Percentiles rank a stretch among this genome's conserved stretches.
Evolutionary conservation across 2,888 invertebrate genomes (phyloP).

Genomic region (Orthosia cruda): DNA sequence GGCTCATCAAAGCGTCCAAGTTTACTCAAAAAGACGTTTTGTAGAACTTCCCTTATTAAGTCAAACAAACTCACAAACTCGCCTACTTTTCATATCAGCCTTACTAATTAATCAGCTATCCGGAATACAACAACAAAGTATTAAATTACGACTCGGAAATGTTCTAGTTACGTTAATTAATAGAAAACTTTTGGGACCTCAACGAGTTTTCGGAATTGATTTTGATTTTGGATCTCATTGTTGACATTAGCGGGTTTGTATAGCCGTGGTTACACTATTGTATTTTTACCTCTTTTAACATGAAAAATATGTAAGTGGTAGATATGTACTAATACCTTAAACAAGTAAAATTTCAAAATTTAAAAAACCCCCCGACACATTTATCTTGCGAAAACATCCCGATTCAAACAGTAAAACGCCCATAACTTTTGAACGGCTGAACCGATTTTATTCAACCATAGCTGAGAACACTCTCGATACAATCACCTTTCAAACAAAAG

Average conservation of each 20-base stretch:
- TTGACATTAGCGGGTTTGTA: not conserved
- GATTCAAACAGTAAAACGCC: too few species aligned
- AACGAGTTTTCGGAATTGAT: constrained; percentile 45
- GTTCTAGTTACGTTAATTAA: constrained; percentile 83
- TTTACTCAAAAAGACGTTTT: constrained; percentile 88
- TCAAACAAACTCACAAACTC: constrained; percentile 77
- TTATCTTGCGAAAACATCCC: too few species aligned
- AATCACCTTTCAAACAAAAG: too few species aligned
- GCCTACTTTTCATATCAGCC: constrained; percentile 87
- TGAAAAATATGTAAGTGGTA: too few species aligned
- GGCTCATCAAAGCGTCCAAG: constrained; percentile 84
- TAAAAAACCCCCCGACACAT: too few species aligned
- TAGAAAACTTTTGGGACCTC: constrained; percentile 74
- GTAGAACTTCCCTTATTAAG: constrained; percentile 88
- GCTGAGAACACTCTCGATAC: too few species aligned
- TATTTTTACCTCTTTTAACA: not conserved
- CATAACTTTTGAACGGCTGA: too few species aligned
- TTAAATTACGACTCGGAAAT: constrained; percentile 82
- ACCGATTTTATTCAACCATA: too few species aligned
- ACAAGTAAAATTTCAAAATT: too few species aligned
- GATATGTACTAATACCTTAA: too few species aligned
- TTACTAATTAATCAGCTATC: constrained; percentile 89
- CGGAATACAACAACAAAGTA: constrained; percentile 87
- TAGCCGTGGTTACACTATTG: not conserved
- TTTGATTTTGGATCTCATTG: constrained; percentile 50